Conservation (phyloP, 2,797 vertebrate genomes). For the Spea hammondii region DNA sequence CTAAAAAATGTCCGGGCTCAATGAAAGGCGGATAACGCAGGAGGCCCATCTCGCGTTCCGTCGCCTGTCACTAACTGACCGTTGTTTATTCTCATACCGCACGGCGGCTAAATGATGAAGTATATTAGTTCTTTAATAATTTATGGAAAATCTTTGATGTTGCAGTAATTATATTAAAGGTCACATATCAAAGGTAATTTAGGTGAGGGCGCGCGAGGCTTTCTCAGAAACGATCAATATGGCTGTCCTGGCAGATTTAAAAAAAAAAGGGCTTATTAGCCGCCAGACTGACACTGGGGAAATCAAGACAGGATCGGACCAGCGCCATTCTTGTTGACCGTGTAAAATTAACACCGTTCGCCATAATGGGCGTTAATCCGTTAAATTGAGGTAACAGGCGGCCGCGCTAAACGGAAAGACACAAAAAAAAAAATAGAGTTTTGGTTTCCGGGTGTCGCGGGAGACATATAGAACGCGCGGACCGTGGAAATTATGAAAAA, state of each 20-base stretch:
- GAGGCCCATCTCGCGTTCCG: neutral
- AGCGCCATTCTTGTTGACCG: slow-evolving; percentile 63
- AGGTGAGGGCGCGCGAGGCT: slow-evolving; percentile 96
- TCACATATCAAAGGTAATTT: slow-evolving; percentile 99
- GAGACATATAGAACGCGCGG: too few species aligned
- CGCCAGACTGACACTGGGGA: slow-evolving; percentile 71
- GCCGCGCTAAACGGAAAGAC: too few species aligned
- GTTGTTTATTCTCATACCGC: slow-evolving; percentile 75
- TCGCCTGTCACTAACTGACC: slow-evolving; percentile 60
- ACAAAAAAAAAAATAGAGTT: too few species aligned
- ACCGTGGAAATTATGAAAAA: too few species aligned
- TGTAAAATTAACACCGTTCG: slow-evolving; percentile 73
- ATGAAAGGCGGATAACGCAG: neutral
- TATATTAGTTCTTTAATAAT: slow-evolving; percentile 93
- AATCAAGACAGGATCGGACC: slow-evolving; percentile 74
- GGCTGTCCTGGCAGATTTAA: slow-evolving; percentile 83
- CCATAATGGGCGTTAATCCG: slow-evolving; percentile 76
- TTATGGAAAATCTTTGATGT: slow-evolving; percentile 95
- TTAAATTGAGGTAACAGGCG: slow-evolving; percentile 42
- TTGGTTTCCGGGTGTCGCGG: too few species aligned
- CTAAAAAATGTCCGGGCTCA: neutral
- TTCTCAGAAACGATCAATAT: slow-evolving; percentile 94
- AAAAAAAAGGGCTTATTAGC: slow-evolving; percentile 72
- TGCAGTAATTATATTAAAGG: slow-evolving; percentile 98
- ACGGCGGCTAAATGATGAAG: slow-evolving; percentile 72